Percentiles rank a stretch among this genome's conserved stretches.
Conservation (phyloP, 2,113 vertebrate genomes). For the Poecilia latipinna region DNA sequence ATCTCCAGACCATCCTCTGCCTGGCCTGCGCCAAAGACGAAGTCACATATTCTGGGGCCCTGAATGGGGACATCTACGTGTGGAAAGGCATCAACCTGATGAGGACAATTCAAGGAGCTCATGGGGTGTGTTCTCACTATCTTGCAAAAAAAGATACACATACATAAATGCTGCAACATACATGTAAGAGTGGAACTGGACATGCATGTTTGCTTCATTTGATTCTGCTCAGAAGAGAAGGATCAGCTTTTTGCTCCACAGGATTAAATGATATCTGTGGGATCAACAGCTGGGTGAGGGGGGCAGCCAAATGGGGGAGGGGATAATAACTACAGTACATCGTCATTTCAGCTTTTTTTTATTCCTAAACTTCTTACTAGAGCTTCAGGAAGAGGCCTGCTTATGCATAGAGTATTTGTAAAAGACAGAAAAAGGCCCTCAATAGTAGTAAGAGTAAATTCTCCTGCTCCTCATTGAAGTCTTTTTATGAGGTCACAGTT, state of each 20-base stretch:
- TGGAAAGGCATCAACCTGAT: constrained; percentile 97
- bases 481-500: constrained; percentile 24
- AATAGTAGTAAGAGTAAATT: constrained; percentile 6
- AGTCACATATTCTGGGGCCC: constrained; percentile 95
- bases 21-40: constrained; percentile 96
- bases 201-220: constrained; percentile 36
- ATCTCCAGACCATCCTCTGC: constrained; percentile 98
- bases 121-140: constrained; percentile 85
- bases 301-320: constrained; percentile 63
- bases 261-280: constrained; percentile 79
- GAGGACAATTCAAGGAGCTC: constrained; percentile 94
- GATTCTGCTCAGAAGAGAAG: constrained; percentile 64
- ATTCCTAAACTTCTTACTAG: constrained; percentile 32
- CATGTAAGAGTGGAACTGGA: constrained; percentile 10
- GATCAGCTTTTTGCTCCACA: constrained; percentile 74
- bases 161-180: not conserved
- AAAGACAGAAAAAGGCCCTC: not conserved
- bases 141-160: not conserved
- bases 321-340: constrained; percentile 60
- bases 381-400: constrained; percentile 18
- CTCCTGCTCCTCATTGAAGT: not conserved
- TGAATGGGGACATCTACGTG: constrained; percentile 97
- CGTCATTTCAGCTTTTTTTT: constrained; percentile 56
- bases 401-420: not conserved
- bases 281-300: constrained; percentile 76